Evolutionary conservation across 1,140 invertebrate genomes (phyloP), one percentile per base, ranked within the genome.

Genomic region (Orchestia grillus): DNA sequence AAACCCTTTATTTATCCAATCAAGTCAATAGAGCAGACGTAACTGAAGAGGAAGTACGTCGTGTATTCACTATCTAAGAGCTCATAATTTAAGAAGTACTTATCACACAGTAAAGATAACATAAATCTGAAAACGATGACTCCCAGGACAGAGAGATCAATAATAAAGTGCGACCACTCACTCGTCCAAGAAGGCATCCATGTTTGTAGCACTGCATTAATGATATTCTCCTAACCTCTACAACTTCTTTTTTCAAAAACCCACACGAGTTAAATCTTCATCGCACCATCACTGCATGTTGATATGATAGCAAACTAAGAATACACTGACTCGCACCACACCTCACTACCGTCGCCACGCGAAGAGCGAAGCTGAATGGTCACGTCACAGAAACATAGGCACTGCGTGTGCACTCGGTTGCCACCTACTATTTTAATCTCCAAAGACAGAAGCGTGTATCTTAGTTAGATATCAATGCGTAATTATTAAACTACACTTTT

Each of bases 111-210:
- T 19, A 36, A 23, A 77, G 28, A 36, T 77, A 77, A 77, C 62
- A 77, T 77, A 77, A 77, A 77, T 77, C 62, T 77, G 62, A 77
- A 77, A 77, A 77, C 62, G 62, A 77, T 90, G 28, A 15, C 41
- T 16, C 88, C 88, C 36, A 47, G 44, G n/a, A 6, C 40, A 19
- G 43, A 11, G 43, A 44, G 92, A 94, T 94, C 92, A 94, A 94
- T 94, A 94, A 94, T 94, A 94, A 94, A 94, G 43, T 11, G 43
- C 40, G 43, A 47, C 43, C 44, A 94, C 92, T 94, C 92, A 94
- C 92, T 44, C n/a, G 88, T 90, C 88, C 43, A 42, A 41, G 88
- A 44, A 90, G 41, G 42, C 41, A 4, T 41, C 88, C 88, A 94
- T 94, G 8, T 16, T 94, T 42, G 44, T 36, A n/a, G 44, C 6